Evolutionary conservation across 2,797 vertebrate genomes (phyloP).

Genomic region (Hozukius guyotensis): DNA sequence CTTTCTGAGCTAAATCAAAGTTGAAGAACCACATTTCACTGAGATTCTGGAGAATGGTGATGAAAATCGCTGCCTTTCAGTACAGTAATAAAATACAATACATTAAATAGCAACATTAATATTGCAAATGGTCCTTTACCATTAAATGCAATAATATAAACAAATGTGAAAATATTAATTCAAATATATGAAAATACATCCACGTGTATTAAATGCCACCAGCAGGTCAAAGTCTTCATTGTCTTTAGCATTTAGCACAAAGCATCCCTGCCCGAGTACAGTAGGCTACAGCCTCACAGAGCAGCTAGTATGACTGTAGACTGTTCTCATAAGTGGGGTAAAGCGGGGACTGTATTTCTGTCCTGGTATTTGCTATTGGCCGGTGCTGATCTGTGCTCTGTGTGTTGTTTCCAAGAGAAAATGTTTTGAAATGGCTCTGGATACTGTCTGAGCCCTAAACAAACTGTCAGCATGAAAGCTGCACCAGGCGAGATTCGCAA

Average conservation of each 20-base stretch:
- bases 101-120: neutral
- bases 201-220: neutral
- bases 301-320: neutral
- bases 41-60: neutral
- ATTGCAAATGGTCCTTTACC: neutral
- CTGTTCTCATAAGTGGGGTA: slow-evolving; percentile 2
- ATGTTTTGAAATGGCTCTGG: slow-evolving; percentile 33
- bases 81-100: neutral
- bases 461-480: slow-evolving; percentile 14
- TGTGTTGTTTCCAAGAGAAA: slow-evolving; percentile 40
- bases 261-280: neutral
- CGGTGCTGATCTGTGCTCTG: slow-evolving; percentile 15
- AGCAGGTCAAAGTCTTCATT: neutral
- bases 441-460: slow-evolving; percentile 5
- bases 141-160: neutral
- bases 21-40: neutral
- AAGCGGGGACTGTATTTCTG: slow-evolving; percentile 7
- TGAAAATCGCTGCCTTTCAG: neutral
- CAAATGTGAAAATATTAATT: neutral
- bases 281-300: neutral
- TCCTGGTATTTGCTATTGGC: slow-evolving; percentile 28
- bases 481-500: neutral
- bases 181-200: neutral
- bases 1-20: neutral
- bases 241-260: neutral